Evolutionary conservation across 1,140 invertebrate genomes (phyloP), one percentile per base, ranked within the genome.

Genomic region (Epicauta chinensis): DNA sequence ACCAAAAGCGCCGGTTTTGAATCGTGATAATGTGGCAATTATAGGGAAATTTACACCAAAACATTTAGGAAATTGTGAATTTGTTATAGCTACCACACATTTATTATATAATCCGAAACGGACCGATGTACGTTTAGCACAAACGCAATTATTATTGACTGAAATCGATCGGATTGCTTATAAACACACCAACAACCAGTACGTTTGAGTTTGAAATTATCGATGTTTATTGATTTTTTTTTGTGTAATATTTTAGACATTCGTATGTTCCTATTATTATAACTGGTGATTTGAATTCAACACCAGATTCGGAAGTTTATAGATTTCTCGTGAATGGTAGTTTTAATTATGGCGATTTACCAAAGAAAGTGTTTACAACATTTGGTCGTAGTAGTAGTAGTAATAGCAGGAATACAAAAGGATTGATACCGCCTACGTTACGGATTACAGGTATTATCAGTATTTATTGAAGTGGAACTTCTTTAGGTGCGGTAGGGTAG

Each of bases 41-140:
- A 78, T 96, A 31, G 80, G 84, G 2, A 87, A 88, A 65, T 80
- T 96, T 49, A 63, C 71, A 6, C 69, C 81, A 0, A 77, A 73
- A 52, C 61, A 66, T 40, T 74, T 74, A 1, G 40, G 68, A 1
- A 71, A 70, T 23, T 7, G 7, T 4, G 71, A 82, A 14, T 69
- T 93, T 40, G 78, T 90, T 16, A 78, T 97, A 0, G 91, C 90
- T 3, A 98, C 91, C 2, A 97, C 94, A 0, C 95, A 98, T 74
- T 74, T 98, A n/a, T 72, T 97, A 4, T 98, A 88, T 67, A 97
- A 97, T 77, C 91, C 91, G 0, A 83, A 75, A 61, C 72, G 94
- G 16, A 81, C 87, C 15, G 93, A 98, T 70, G 81, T 97, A 0
- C 82, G 93, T 62, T 73, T 96, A 12, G 92, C 89, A 0, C 95